phyloP scores from a whole-genome alignment of 1,140 invertebrate genomes.

The Diabrotica virgifera region DNA sequence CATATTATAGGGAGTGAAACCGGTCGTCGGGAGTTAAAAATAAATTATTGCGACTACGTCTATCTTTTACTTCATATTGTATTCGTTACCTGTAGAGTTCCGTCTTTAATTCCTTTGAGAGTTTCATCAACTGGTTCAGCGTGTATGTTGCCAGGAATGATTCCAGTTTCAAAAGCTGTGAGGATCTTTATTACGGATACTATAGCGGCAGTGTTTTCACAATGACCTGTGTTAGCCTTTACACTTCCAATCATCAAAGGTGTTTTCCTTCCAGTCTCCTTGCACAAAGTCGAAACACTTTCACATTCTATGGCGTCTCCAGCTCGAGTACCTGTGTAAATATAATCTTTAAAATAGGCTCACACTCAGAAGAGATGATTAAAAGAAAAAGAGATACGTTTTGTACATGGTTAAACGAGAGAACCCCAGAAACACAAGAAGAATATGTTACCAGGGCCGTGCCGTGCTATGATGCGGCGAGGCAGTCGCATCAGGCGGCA shows the following conservation, averaged over 20 bases:
- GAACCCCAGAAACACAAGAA: too few species aligned
- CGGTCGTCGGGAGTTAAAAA: too few species aligned
- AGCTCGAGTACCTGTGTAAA: slow-evolving; percentile 53
- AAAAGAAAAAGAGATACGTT: too few species aligned
- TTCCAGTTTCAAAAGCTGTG: slow-evolving; percentile 63
- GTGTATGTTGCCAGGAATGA: slow-evolving; percentile 71
- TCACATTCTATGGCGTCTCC: slow-evolving; percentile 84
- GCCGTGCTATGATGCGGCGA: too few species aligned
- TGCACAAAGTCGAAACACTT: slow-evolving; percentile 80
- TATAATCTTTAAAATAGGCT: too few species aligned
- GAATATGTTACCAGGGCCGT: too few species aligned
- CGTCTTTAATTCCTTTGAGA: slow-evolving; percentile 68
- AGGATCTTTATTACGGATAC: slow-evolving; percentile 80
- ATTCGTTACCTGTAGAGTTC: slow-evolving; percentile 62
- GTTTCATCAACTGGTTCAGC: slow-evolving; percentile 67
- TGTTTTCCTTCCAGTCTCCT: slow-evolving; percentile 55
- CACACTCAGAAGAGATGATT: too few species aligned
- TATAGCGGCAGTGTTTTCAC: slow-evolving; percentile 83
- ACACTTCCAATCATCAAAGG: slow-evolving; percentile 83
- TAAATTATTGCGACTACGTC: too few species aligned
- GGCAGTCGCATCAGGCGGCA: too few species aligned
- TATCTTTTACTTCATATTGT: slow-evolving; percentile 59
- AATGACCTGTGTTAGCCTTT: slow-evolving; percentile 91
- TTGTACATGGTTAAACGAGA: too few species aligned
- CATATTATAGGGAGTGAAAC: too few species aligned